Evolutionary conservation across 1,140 invertebrate genomes (phyloP), one percentile per base, ranked within the genome.

Genomic region (Drosophila persimilis): DNA sequence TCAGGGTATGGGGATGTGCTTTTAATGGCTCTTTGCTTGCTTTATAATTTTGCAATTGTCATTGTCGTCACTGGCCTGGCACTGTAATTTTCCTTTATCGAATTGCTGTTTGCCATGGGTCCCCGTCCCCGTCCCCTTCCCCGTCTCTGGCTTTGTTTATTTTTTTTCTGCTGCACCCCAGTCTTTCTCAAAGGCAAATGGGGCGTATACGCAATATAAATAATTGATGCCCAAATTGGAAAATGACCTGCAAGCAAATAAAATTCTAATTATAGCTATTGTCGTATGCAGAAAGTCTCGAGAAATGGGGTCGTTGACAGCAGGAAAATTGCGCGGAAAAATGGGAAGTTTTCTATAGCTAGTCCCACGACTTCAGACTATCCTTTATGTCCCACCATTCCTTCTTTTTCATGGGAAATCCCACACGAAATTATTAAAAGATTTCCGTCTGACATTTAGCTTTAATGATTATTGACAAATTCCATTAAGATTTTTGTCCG

Each of bases 171-270:
- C 52, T 39, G 35, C 22, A 35, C 45, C 26, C 26, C 50, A 58
- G 71, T 61, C 41, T 67, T 65, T 59, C 44, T 29, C 45, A 31
- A 17, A 31, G 47, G 73, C 47, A 43, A 86, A 74, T 58, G 78
- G 62, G 81, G 60, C 81, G 80, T 85, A 86, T 85, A 48, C 65
- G 60, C 61, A 86, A 81, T 81, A 72, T 88, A 74, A 86, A 86
- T 86, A 78, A 81, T 88, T 86, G 52, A 88, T 72, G 58, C 24
- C 6, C 60, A 77, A 86, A 81, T 88, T 71, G 48, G 63, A 71
- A 78, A 71, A 72, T 64, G 59, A 62, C 61, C 63, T 46, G 60
- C 72, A 72, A 66, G 55, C 46, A 75, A 76, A 77, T 59, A 55
- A 63, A 62, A 59, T 48, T 79, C 46, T 71, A 75, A 78, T 83